phyloP scores from a whole-genome alignment of 2,888 invertebrate genomes.

The Sarcophaga subvicina region DNA sequence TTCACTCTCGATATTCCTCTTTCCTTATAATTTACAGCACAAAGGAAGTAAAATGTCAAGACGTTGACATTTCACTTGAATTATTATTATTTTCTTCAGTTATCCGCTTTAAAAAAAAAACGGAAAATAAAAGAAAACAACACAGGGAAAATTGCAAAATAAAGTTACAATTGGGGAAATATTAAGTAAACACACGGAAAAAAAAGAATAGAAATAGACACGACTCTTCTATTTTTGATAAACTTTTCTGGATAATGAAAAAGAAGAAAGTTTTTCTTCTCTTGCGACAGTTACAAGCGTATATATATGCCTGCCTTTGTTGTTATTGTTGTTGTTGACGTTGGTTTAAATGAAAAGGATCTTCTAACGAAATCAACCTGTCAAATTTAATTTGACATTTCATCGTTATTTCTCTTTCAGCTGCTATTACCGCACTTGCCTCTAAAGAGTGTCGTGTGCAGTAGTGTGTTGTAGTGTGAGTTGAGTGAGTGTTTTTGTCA shows the following conservation, averaged over 20 bases:
- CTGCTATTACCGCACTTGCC: not conserved
- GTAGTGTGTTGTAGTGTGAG: too few relatives aligned
- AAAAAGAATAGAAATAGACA: too few relatives aligned
- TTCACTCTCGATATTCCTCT: too few relatives aligned
- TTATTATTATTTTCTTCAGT: slow-evolving; percentile 12
- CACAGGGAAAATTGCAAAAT: too few relatives aligned
- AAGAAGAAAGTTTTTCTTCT: not conserved
- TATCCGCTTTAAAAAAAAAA: not conserved
- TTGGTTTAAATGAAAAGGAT: slow-evolving; percentile 17
- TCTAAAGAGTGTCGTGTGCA: too few relatives aligned
- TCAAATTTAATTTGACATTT: slow-evolving; percentile 64
- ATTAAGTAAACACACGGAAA: too few relatives aligned
- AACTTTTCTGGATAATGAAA: not conserved
- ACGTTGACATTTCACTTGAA: slow-evolving; percentile 47
- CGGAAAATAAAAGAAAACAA: slow-evolving; percentile 5
- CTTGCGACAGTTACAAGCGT: slow-evolving; percentile 2
- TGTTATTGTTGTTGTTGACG: not conserved
- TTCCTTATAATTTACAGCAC: not conserved
- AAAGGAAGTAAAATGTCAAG: slow-evolving; percentile 33
- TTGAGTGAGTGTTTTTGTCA: too few relatives aligned
- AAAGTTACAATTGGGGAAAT: too few relatives aligned
- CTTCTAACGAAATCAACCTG: slow-evolving; percentile 47
- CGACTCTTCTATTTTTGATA: not conserved
- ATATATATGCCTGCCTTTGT: not conserved
- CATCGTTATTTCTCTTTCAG: slow-evolving; percentile 14